Base-by-base conservation (phyloP, 2,797 vertebrate species). In the Hyperoplus immaculatus region DNA sequence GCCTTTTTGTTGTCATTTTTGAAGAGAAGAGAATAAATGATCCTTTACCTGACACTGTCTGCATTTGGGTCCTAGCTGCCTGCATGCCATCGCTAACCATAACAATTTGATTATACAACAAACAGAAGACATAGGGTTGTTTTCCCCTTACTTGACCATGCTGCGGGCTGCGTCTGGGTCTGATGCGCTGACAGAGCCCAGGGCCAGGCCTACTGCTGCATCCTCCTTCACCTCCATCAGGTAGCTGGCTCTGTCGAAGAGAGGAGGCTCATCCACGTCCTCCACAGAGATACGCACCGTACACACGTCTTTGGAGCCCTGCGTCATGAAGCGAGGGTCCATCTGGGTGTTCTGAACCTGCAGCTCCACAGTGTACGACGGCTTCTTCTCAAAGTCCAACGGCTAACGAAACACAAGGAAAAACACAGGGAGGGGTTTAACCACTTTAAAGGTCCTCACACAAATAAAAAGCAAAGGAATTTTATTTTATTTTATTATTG, bases 381-480 rank as follows among this genome's bases (percentile, higher is more conserved):
- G 96, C 87, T 97, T 98, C 84, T 91, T 97, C 93, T 99, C 98
- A 0, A 95, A 99, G 90, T 99, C 98, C 91, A 99, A 18, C 49
- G 95, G 89, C 97, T 99, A 86, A 16, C 51, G 64, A 84, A 5
- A 1, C 6, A 84, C 12, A 21, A 1, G 60, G 72, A 14, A 3
- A 38, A 1, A n/a, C 0, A 7, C 29, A 29, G 29, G 4, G 8
- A 47, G 8, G 13, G 36, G 4, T 39, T 57, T 2, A 47, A 29
- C 29, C 29, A 29, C 29, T 29, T 29, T 29, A 29, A 29, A 29
- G 29, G 2, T 29, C 29, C 29, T 29, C 29, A 29, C 29, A 29
- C 29, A 29, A 29, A 29, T 2, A 29, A 29, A 29, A 29, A 29
- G 2, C 29, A 29, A 29, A 29, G 29, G 29, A 29, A 29, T 29